These are phyloP conservation scores for Micromussa lordhowensis DNA, from an alignment of 92 coral and sea anemone genomes.

Conservation along the genomic window DNA sequence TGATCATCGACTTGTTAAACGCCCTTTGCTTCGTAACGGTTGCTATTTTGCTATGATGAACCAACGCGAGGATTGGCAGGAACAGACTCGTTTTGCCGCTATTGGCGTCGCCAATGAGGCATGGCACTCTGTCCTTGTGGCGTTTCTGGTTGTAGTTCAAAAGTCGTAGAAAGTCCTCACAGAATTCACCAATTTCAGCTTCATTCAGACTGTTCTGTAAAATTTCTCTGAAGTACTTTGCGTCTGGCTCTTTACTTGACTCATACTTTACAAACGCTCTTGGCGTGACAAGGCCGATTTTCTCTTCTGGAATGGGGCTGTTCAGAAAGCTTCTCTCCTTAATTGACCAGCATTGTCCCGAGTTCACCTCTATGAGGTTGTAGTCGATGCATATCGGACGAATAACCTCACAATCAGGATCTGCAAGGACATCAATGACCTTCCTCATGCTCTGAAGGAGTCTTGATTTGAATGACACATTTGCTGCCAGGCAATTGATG, in stretches of 20 bases:
- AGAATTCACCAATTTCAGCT: neutral
- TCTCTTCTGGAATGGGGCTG: constrained; percentile 6
- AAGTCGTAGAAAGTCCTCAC: no score
- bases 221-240: no score
- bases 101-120: no score
- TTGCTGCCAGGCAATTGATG: constrained; percentile 14
- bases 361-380: constrained; percentile 25
- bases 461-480: constrained; percentile 21
- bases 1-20: neutral
- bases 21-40: neutral
- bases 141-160: no score
- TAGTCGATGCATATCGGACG: constrained; percentile 17
- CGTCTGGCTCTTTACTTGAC: neutral
- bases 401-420: constrained; percentile 21
- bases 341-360: constrained; percentile 12
- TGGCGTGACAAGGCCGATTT: constrained; percentile 17
- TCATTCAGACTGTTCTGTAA: constrained; percentile 1
- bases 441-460: neutral
- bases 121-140: no score
- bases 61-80: neutral
- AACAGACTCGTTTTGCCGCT: neutral
- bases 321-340: neutral
- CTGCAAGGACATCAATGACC: constrained; percentile 10
- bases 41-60: neutral
- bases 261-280: constrained; percentile 17